Conservation (phyloP, 1,140 invertebrate species). For the Saccostrea glomerata region DNA sequence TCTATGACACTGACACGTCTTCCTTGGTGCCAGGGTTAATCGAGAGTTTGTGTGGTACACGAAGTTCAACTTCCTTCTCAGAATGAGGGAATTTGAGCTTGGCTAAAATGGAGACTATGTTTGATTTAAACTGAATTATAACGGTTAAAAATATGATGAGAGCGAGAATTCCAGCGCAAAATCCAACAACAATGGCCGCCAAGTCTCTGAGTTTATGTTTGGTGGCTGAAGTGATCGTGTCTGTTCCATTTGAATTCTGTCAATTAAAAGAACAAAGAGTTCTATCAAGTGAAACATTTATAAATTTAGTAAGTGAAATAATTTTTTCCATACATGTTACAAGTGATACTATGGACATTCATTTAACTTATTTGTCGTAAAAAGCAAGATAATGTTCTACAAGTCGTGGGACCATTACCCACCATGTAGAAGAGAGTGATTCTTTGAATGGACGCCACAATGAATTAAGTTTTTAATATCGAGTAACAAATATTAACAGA, state of each 20-base stretch:
- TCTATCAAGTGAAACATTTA: too few species aligned
- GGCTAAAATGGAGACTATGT: not conserved
- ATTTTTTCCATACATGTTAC: too few species aligned
- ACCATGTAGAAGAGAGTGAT: too few species aligned
- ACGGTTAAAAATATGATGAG: slow-evolving; percentile 26
- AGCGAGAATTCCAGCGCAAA: slow-evolving; percentile 2
- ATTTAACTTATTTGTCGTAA: too few species aligned
- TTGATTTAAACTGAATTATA: slow-evolving; percentile 27
- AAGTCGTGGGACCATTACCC: too few species aligned
- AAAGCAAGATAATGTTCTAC: too few species aligned
- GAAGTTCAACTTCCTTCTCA: not conserved
- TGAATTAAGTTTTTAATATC: too few species aligned
- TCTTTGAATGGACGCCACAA: too few species aligned
- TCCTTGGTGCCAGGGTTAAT: not conserved
- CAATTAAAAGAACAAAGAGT: not conserved
- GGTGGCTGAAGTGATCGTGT: not conserved
- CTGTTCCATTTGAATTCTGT: not conserved
- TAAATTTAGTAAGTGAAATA: too few species aligned
- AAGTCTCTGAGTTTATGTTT: not conserved
- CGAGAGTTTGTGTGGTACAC: not conserved
- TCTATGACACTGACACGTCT: not conserved
- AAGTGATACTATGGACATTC: too few species aligned
- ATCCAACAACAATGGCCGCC: slow-evolving; percentile 31
- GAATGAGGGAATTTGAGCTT: not conserved
- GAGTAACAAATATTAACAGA: too few species aligned